phyloP scores from a whole-genome alignment of 2,113 vertebrate species.

The Sceloporus undulatus region DNA sequence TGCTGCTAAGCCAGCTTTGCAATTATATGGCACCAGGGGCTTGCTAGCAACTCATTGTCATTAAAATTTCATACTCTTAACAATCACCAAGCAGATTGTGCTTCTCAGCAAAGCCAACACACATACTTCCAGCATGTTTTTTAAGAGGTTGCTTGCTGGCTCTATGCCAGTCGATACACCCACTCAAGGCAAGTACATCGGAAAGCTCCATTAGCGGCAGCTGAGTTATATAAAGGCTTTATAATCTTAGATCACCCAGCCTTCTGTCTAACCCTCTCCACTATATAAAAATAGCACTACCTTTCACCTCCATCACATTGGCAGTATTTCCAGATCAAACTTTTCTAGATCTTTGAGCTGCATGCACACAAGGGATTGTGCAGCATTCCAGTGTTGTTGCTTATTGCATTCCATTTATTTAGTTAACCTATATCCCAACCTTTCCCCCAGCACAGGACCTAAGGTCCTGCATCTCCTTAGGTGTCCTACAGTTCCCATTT shows the following conservation, averaged over 20 bases:
- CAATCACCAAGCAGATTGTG: not conserved
- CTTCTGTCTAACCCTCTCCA: not conserved
- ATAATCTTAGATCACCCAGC: not conserved
- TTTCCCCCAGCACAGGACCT: no score
- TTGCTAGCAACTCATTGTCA: slow-evolving; percentile 20
- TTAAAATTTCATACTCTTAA: not conserved
- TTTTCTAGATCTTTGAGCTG: not conserved
- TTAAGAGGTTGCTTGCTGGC: not conserved
- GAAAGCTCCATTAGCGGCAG: not conserved
- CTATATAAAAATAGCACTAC: not conserved
- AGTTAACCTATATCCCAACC: no score
- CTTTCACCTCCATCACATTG: not conserved
- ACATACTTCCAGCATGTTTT: not conserved
- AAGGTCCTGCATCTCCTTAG: not conserved
- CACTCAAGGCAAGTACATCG: not conserved
- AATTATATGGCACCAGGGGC: not conserved
- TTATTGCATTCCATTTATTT: not conserved
- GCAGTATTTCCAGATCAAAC: not conserved
- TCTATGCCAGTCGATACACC: not conserved
- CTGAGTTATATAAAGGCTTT: not conserved
- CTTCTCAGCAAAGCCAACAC: not conserved
- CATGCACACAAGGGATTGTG: not conserved
- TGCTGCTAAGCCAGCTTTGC: slow-evolving; percentile 18
- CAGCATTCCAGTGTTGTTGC: not conserved
- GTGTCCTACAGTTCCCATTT: not conserved